These are phyloP conservation scores for Eristalinus sepulchralis DNA, from an alignment of 2,888 invertebrate species.

Conservation along the genomic window DNA sequence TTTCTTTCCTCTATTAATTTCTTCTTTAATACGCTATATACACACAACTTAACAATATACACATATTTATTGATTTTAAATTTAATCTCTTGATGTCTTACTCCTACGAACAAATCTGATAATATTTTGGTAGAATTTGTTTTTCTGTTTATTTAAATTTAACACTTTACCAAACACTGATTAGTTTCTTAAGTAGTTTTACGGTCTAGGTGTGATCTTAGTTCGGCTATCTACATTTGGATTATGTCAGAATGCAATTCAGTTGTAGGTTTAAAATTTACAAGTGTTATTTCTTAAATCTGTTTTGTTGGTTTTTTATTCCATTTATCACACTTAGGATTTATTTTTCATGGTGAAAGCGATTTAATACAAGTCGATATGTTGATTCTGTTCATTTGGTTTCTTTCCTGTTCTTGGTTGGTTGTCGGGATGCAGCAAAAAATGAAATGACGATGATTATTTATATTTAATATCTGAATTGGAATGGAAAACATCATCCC, in stretches of 20 bases:
- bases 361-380: constrained; percentile 43
- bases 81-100: neutral
- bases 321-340: constrained; percentile 18
- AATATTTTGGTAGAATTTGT: neutral
- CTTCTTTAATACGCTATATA: constrained; percentile 25
- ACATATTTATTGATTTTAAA: neutral
- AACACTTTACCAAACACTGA: neutral
- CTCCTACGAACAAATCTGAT: neutral
- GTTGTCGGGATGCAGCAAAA: neutral
- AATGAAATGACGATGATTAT: neutral
- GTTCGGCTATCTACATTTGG: constrained; percentile 58
- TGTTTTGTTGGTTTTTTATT: neutral
- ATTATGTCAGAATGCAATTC: constrained; percentile 54
- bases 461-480: too few relatives aligned
- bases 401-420: neutral
- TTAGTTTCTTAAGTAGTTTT: neutral
- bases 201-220: neutral
- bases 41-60: constrained; percentile 4
- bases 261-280: constrained; percentile 19
- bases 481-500: too few relatives aligned
- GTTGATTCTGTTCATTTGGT: constrained; percentile 33
- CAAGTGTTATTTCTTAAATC: neutral
- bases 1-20: constrained; percentile 16
- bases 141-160: neutral
- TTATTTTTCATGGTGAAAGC: constrained; percentile 1